Conservation (phyloP, 2,113 vertebrate genomes). For the Romanogobio albipinnatus region DNA sequence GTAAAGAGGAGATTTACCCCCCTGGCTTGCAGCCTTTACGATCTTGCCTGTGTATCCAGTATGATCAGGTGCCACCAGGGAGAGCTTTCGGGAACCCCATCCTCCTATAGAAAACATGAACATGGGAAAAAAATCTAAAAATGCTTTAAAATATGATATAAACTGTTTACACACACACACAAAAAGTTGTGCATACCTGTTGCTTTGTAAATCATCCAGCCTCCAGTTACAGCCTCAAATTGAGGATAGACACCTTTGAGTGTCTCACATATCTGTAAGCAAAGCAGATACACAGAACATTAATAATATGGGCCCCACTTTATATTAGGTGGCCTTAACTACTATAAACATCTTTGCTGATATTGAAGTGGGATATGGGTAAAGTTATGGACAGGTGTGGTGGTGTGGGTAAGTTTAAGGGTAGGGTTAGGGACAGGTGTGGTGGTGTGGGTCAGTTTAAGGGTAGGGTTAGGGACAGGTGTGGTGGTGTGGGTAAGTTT, state of each 20-base stretch:
- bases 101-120: conserved; percentile 25
- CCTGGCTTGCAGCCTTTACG: conserved; percentile 17
- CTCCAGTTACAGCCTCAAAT: not conserved
- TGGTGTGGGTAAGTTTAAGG: no score
- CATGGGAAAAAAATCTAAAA: not conserved
- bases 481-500: no score
- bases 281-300: not conserved
- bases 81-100: conserved; percentile 32
- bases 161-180: not conserved
- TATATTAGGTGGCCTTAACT: no score
- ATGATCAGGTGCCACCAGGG: conserved; percentile 36
- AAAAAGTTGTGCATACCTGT: not conserved
- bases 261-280: conserved; percentile 9
- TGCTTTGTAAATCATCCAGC: not conserved
- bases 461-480: no score
- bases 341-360: no score
- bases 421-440: no score
- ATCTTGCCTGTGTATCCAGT: conserved; percentile 41
- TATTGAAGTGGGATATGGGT: no score
- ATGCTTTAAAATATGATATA: not conserved
- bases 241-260: not conserved
- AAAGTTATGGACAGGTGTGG: no score
- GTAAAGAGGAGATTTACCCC: conserved; percentile 24
- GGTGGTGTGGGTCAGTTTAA: no score
- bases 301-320: not conserved